Percentiles rank a stretch among this genome's conserved stretches.
Conservation (phyloP, 2,113 vertebrate species). For the Gyps fulvus region DNA sequence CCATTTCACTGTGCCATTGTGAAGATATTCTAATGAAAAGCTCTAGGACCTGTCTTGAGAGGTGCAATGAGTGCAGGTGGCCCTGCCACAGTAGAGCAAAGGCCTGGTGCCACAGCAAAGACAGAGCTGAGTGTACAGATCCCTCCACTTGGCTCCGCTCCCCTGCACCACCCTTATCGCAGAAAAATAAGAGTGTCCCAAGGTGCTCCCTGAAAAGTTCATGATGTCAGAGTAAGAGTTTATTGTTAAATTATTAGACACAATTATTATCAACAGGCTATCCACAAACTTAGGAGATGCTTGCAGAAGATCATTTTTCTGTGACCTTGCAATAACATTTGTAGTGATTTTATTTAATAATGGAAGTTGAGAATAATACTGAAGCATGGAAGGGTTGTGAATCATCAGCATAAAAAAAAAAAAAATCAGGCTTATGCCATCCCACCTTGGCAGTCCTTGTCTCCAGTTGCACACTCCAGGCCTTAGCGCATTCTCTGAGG, state of each 20-base stretch:
- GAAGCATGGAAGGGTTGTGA: background rate
- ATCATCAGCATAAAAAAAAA: background rate
- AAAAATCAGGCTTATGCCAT: background rate
- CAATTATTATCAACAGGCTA: background rate
- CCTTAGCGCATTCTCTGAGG: background rate
- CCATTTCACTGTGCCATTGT: background rate
- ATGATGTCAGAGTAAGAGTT: too few relatives aligned
- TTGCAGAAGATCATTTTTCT: background rate
- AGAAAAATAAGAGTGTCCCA: background rate
- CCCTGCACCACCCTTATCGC: background rate
- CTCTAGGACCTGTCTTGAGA: background rate
- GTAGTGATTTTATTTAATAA: background rate
- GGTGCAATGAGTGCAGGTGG: accelerated
- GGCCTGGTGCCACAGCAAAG: background rate
- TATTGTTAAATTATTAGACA: background rate
- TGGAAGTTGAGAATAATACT: background rate
- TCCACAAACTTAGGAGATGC: background rate
- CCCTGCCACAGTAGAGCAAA: background rate
- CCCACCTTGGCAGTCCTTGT: background rate
- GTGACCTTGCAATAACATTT: background rate
- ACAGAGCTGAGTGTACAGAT: accelerated
- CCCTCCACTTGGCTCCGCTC: accelerated
- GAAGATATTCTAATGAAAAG: background rate
- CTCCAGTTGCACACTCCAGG: background rate
- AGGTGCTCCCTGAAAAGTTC: accelerated